Evolutionary conservation across 2,797 vertebrate species (phyloP).

Genomic region (Notolepis coatsorum): DNA sequence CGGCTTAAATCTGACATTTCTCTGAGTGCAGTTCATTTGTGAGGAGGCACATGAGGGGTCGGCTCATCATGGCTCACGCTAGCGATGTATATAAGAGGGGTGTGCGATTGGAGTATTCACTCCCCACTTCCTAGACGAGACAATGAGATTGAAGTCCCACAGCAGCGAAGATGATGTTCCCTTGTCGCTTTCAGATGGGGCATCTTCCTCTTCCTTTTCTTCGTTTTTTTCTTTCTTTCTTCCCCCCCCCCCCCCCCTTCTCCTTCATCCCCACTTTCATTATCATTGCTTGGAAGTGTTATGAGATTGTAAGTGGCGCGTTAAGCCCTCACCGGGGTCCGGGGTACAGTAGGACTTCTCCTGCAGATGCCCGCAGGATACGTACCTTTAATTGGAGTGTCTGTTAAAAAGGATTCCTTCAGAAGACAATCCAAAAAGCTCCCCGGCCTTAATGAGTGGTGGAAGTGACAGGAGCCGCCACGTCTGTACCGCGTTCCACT

Average conservation of each 20-base stretch:
- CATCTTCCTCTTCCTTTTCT: too few relatives aligned
- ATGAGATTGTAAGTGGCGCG: conserved; percentile 63
- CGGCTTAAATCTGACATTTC: conserved; percentile 77
- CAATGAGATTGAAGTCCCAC: conserved; percentile 62
- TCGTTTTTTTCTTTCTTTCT: too few relatives aligned
- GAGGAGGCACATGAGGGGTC: conserved; percentile 52
- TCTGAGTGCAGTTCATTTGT: conserved; percentile 56
- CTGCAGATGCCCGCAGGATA: conserved; percentile 75
- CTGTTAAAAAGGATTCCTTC: conserved; percentile 80
- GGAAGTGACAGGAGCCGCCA: conserved; percentile 77
- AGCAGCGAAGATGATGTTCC: conserved; percentile 56
- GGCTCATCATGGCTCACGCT: conserved; percentile 29
- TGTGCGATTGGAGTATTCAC: conserved; percentile 35
- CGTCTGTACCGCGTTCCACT: conserved; percentile 77
- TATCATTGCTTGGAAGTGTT: conserved; percentile 66
- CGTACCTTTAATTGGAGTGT: conserved; percentile 80
- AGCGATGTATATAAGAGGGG: conserved; percentile 18
- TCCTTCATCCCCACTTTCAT: conserved; percentile 49
- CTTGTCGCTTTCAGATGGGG: conserved; percentile 47
- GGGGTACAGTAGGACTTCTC: conserved; percentile 22
- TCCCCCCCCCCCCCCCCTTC: conserved; percentile 32
- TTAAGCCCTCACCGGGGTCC: conserved; percentile 54
- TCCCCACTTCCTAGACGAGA: conserved; percentile 54
- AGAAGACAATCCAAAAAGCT: conserved; percentile 70
- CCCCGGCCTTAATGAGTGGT: conserved; percentile 76